A percentile compares a stretch with the other conserved stretches of the same genome.
Conservation (phyloP, 37 sponge, comb jelly and placozoan species). For the Beroe ovata region DNA sequence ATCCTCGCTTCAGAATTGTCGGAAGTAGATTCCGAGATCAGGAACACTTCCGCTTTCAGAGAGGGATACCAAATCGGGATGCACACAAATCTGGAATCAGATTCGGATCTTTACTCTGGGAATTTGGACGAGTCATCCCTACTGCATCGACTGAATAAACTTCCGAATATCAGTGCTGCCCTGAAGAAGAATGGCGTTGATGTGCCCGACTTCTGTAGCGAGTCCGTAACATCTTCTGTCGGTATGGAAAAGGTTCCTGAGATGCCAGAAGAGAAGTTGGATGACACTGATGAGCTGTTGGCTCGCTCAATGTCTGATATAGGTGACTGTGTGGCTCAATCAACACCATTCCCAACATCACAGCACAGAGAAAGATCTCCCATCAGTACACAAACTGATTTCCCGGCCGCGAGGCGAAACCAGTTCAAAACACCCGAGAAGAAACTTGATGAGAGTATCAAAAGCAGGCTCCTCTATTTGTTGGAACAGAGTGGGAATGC, state of each 20-base stretch:
- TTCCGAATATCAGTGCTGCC: neutral
- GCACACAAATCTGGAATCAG: neutral
- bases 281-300: neutral
- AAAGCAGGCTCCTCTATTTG: slow-evolving; percentile 1
- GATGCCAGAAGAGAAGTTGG: neutral
- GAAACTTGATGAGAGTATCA: slow-evolving; percentile 16
- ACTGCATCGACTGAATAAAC: neutral
- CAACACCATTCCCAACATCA: neutral
- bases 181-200: neutral
- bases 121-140: neutral
- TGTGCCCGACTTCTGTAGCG: neutral
- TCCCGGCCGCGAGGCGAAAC: too few relatives aligned
- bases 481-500: slow-evolving; percentile 24
- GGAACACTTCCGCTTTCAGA: slow-evolving; percentile 10
- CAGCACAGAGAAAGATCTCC: slow-evolving; percentile 1
- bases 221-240: neutral
- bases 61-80: neutral
- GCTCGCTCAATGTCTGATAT: neutral
- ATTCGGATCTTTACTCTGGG: neutral
- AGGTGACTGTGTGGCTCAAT: slow-evolving; percentile 32
- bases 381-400: neutral
- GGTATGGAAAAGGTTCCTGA: neutral
- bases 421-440: neutral
- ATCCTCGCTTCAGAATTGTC: neutral
- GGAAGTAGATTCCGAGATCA: neutral